Evolutionary conservation across 2,888 invertebrate species (phyloP), one percentile per base, ranked within the genome.

Genomic region (Parnassius apollo): DNA sequence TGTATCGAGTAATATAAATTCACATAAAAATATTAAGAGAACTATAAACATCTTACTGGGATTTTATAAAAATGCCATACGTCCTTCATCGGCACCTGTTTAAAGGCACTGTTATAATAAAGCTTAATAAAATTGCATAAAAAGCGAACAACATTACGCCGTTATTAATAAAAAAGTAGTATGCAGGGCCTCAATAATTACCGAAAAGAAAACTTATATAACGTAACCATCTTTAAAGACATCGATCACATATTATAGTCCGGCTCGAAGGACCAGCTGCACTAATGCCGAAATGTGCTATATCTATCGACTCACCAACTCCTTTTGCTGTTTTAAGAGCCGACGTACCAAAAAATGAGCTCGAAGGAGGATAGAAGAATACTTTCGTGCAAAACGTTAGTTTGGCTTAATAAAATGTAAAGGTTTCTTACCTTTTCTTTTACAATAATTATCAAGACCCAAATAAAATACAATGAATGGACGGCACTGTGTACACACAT

Each of bases 51-150:
- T 1, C 12, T 12, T 45, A 4, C 35, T 35, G 35, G 35, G 4
- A 35, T 35, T 35, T 35, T 35, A n/a, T 42, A 42, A 53, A 42
- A 53, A 51, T 10, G 12, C 3, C 8, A 52, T 53, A 53, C 8
- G 53, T 42, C 42, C 9, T 46, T 49, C 9, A 49, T 51, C 10
- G 25, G 25, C 12, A 51, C 22, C 51, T 50, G 10, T 61, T 18
- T 59, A 52, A 61, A 61, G 52, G 61, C 61, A 61, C 61, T 61
- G 46, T 57, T 52, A 56, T 10, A 52, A 56, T 51, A 45, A 59
- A 1, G 13, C 35, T 35, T n/a, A n/a, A 48, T 10, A 48, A 10
- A 58, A 25, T 42, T 51, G 13, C 45, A 45, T 44, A 51, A 51
- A 51, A 44, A 51, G 58, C 22, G 51, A n/a, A 51, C 25, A 7